Percentiles rank a stretch among this genome's conserved stretches.
phyloP scores from a whole-genome alignment of 2,888 invertebrate genomes.

The Pteria penguin region DNA sequence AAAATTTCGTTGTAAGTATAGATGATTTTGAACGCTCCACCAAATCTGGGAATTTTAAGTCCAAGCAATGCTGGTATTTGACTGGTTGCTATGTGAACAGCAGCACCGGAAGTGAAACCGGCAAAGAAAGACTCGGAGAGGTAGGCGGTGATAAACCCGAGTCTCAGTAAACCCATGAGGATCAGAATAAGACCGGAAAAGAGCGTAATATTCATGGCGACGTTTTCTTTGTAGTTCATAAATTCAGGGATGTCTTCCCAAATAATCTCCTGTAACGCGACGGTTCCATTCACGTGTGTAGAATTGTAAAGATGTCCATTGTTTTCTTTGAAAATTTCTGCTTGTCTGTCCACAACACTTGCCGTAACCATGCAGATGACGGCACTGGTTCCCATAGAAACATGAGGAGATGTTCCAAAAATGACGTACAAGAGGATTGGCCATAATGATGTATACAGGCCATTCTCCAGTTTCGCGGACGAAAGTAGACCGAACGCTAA shows the following conservation, averaged over 20 bases:
- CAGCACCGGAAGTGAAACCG: conserved; percentile 77
- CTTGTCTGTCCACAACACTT: conserved; percentile 66
- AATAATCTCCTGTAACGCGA: conserved; percentile 10
- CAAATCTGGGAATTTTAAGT: conserved; percentile 61
- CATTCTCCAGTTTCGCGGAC: conserved; percentile 72
- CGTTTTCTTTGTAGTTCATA: conserved; percentile 69
- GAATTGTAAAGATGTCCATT: conserved; percentile 52
- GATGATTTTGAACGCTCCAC: conserved; percentile 72
- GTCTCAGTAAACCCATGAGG: conserved; percentile 71
- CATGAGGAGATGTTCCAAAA: conserved; percentile 74
- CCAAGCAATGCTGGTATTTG: conserved; percentile 76
- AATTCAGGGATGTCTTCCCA: conserved; percentile 70
- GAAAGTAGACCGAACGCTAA: conserved; percentile 73
- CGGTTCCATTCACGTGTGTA: conserved; percentile 44
- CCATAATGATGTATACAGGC: conserved; percentile 75
- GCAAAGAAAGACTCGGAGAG: conserved; percentile 77
- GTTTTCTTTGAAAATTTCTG: conserved; percentile 57
- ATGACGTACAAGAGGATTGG: conserved; percentile 73
- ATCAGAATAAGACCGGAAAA: conserved; percentile 72
- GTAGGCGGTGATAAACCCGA: conserved; percentile 78
- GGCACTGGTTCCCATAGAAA: conserved; percentile 76
- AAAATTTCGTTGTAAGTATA: conserved; percentile 70
- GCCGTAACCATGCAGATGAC: conserved; percentile 77
- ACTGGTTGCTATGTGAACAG: conserved; percentile 76
- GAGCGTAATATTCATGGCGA: conserved; percentile 70